Percentiles rank a stretch among this genome's conserved stretches.
phyloP scores from a whole-genome alignment of 2,797 vertebrate species.

The Muraenolepis orangiensis region DNA sequence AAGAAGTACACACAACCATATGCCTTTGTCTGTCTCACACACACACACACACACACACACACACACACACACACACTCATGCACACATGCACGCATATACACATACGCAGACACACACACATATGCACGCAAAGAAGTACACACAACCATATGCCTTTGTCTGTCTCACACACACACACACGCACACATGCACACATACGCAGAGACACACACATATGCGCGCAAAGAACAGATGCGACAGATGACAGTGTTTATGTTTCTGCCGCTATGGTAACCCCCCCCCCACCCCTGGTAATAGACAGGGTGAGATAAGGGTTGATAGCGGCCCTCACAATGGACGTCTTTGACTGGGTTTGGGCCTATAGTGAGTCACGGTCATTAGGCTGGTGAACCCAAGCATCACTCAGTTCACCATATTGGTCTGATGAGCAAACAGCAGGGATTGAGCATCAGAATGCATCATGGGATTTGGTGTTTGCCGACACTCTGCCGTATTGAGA shows the following conservation, averaged over 20 bases:
- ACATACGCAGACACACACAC: neutral
- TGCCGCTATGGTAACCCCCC: neutral
- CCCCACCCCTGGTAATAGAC: neutral
- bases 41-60: constrained; percentile 4
- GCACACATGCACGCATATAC: constrained; percentile 17
- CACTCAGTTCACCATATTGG: no score
- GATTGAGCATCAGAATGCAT: no score
- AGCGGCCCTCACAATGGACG: neutral
- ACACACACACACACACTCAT: constrained; percentile 14
- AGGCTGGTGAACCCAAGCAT: neutral
- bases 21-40: constrained; percentile 5
- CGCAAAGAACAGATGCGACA: neutral
- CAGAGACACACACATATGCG: no score
- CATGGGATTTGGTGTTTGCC: no score
- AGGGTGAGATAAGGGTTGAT: neutral
- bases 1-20: constrained; percentile 18
- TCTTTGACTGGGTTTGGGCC: neutral
- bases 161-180: neutral
- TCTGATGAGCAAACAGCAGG: no score
- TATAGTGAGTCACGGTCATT: neutral
- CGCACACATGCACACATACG: constrained; percentile 2
- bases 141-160: constrained; percentile 20
- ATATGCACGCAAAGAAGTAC: constrained; percentile 1
- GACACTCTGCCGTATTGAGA: no score
- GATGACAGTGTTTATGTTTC: neutral